Evolutionary conservation across 2,113 vertebrate species (phyloP).

Genomic region (Pagrus major): DNA sequence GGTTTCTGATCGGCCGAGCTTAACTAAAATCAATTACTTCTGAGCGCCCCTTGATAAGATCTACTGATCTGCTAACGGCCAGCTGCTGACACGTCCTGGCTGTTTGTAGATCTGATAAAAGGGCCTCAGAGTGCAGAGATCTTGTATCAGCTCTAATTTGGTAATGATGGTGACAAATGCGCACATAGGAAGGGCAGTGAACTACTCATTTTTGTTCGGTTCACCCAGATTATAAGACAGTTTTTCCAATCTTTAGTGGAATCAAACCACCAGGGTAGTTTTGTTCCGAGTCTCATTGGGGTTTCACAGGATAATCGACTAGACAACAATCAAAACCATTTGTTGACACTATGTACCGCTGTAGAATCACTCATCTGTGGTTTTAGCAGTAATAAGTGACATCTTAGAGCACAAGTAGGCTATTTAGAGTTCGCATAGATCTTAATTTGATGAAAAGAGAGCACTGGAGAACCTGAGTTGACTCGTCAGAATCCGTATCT

Average conservation of each 20-base stretch:
- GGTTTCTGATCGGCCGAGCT: conserved; percentile 13
- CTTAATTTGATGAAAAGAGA: not conserved
- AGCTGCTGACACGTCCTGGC: conserved; percentile 13
- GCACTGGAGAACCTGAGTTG: not conserved
- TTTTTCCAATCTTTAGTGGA: not conserved
- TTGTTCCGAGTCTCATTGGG: not conserved
- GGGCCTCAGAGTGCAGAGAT: not conserved
- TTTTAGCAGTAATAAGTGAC: no score
- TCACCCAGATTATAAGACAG: not conserved
- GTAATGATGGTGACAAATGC: not conserved
- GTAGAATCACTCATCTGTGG: no score
- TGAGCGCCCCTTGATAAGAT: conserved; percentile 35
- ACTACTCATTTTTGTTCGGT: not conserved
- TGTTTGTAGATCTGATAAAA: conserved; percentile 48
- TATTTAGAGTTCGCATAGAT: no score
- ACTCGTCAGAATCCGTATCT: not conserved
- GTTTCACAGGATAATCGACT: no score
- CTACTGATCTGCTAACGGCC: conserved; percentile 34
- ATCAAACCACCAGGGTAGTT: not conserved
- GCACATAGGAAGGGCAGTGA: not conserved
- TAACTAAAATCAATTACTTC: conserved; percentile 44
- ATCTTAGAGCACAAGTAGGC: no score
- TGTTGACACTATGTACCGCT: no score
- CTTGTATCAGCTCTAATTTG: not conserved
- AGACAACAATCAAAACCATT: no score